These are phyloP conservation scores for Gnatocerus cornutus DNA, from an alignment of 2,888 invertebrate species.

Conservation along the genomic window DNA sequence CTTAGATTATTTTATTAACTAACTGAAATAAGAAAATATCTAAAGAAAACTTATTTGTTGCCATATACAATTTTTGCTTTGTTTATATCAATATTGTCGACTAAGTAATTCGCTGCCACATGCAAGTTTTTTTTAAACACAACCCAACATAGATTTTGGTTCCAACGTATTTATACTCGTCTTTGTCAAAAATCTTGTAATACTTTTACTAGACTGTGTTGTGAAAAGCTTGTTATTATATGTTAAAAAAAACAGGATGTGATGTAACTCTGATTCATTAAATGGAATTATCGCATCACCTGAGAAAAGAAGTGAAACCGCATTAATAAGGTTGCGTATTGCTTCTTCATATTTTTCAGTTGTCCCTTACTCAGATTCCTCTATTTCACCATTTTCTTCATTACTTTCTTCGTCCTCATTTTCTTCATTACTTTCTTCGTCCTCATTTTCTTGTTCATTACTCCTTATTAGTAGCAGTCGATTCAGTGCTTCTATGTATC, in stretches of 20 bases:
- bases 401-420: too few species aligned
- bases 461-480: conserved; percentile 32
- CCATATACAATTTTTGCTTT: not conserved
- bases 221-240: conserved; percentile 32
- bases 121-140: conserved; percentile 22
- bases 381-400: too few species aligned
- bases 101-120: conserved; percentile 25
- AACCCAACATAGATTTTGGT: conserved; percentile 38
- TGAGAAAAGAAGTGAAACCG: conserved; percentile 40
- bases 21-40: too few species aligned
- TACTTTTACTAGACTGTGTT: conserved; percentile 29
- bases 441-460: conserved; percentile 36
- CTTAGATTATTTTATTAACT: too few species aligned
- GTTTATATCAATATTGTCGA: conserved; percentile 26
- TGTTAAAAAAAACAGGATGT: conserved; percentile 38
- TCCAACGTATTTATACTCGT: conserved; percentile 28
- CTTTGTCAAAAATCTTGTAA: conserved; percentile 25
- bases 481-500: conserved; percentile 38
- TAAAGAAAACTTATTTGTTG: not conserved
- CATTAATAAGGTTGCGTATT: conserved; percentile 34
- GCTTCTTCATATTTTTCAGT: conserved; percentile 38
- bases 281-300: conserved; percentile 37
- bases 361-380: conserved; percentile 27
- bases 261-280: conserved; percentile 39
- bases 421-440: too few species aligned